Conservation (phyloP, 2,113 vertebrate genomes). For the Cromileptes altivelis region DNA sequence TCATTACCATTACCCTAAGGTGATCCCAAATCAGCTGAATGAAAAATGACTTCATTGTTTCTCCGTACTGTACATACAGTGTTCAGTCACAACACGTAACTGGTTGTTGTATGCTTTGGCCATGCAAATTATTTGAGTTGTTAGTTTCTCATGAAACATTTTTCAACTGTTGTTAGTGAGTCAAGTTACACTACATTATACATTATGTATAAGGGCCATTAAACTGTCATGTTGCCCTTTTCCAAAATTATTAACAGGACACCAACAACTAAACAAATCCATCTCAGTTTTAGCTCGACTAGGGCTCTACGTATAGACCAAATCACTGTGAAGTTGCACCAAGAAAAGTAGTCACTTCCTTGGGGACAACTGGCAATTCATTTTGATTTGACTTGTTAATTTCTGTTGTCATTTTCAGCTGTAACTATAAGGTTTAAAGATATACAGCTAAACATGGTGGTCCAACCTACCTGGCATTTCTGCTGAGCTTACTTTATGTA, state of each 20-base stretch:
- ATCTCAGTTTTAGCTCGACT: not conserved
- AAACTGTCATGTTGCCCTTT: not conserved
- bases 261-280: not conserved
- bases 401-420: too few relatives aligned
- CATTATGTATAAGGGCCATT: not conserved
- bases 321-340: too few relatives aligned
- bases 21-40: constrained; percentile 47
- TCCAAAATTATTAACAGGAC: not conserved
- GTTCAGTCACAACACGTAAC: constrained; percentile 25
- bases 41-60: constrained; percentile 65
- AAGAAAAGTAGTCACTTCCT: too few relatives aligned
- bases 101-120: not conserved
- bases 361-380: too few relatives aligned
- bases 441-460: too few relatives aligned
- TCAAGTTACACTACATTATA: constrained; percentile 1
- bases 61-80: constrained; percentile 8
- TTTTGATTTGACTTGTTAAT: too few relatives aligned
- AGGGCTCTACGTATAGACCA: too few relatives aligned
- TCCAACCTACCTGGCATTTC: too few relatives aligned
- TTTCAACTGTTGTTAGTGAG: not conserved
- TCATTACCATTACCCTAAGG: constrained; percentile 27
- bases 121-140: not conserved
- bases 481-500: too few relatives aligned
- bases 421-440: too few relatives aligned
- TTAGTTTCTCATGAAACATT: not conserved